A percentile compares a stretch with the other conserved stretches of the same genome.
Conservation (phyloP, 2,888 invertebrate genomes). For the Neoaliturus tenellus region DNA sequence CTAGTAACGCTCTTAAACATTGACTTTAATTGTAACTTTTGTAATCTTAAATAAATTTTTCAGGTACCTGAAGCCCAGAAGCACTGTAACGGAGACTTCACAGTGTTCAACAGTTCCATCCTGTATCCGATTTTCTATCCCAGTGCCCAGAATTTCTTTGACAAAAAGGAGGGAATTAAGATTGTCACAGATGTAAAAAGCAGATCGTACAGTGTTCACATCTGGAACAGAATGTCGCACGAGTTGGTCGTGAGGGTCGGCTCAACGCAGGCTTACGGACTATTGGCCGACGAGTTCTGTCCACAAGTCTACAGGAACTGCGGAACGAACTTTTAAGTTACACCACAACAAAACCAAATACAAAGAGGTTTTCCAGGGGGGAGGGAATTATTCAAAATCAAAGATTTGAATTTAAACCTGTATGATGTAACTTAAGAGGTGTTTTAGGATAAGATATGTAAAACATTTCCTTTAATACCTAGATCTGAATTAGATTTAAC, state of each 20-base stretch:
- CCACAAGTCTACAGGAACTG: slow-evolving; percentile 28
- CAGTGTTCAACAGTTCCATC: background rate
- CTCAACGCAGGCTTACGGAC: slow-evolving; percentile 3
- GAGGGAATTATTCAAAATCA: too few relatives aligned
- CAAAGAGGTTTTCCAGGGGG: too few relatives aligned
- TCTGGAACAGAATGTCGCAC: slow-evolving; percentile 33
- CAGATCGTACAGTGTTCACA: slow-evolving; percentile 21
- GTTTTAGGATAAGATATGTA: too few relatives aligned
- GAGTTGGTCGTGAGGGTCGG: background rate
- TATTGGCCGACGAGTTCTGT: slow-evolving; percentile 23
- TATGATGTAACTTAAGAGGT: too few relatives aligned
- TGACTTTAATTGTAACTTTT: too few relatives aligned
- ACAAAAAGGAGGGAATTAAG: background rate
- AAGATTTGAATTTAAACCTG: too few relatives aligned
- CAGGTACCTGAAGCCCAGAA: background rate
- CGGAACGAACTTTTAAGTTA: too few relatives aligned
- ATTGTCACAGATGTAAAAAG: background rate
- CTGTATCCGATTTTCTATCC: slow-evolving; percentile 3
- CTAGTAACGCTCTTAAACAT: too few relatives aligned
- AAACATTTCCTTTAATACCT: too few relatives aligned
- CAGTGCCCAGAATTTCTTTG: background rate
- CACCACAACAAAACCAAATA: too few relatives aligned
- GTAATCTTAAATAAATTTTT: background rate
- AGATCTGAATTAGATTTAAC: too few relatives aligned
- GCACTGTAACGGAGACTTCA: slow-evolving; percentile 10